Conservation (phyloP, 2,888 invertebrate genomes). For the Hirtodrosophila histrioides region DNA sequence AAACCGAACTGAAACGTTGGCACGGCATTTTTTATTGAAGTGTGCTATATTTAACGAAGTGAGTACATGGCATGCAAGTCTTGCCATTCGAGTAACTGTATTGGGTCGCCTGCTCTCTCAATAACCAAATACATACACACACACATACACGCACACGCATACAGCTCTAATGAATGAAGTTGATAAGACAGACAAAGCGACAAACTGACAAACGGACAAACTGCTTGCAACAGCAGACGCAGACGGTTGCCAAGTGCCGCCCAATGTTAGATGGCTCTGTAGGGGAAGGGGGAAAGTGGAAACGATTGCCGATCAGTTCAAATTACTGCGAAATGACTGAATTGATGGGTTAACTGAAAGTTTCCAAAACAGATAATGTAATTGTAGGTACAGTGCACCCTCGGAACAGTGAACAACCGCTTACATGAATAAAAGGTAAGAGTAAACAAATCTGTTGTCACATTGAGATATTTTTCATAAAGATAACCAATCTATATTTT, state of each 20-base stretch:
- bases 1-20: conserved; percentile 61
- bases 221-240: conserved; percentile 39
- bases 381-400: too few relatives aligned
- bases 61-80: conserved; percentile 69
- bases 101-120: conserved; percentile 50
- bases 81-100: conserved; percentile 70
- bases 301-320: conserved; percentile 13
- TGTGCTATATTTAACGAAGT: conserved; percentile 78
- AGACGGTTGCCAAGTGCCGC: conserved; percentile 51
- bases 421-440: too few relatives aligned
- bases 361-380: too few relatives aligned
- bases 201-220: conserved; percentile 36
- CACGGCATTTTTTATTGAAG: conserved; percentile 70
- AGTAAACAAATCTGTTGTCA: too few relatives aligned
- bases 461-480: too few relatives aligned
- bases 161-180: conserved; percentile 78
- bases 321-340: conserved; percentile 9
- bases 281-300: conserved; percentile 3
- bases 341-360: conserved; percentile 6
- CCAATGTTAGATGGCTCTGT: conserved; percentile 36
- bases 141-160: conserved; percentile 2
- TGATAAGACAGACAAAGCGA: conserved; percentile 65
- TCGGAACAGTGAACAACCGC: too few relatives aligned
- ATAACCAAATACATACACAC: conserved; percentile 24
- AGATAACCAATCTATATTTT: too few relatives aligned